Evolutionary conservation across 2,888 invertebrate genomes (phyloP).

Genomic region (Oscheius sp.): DNA sequence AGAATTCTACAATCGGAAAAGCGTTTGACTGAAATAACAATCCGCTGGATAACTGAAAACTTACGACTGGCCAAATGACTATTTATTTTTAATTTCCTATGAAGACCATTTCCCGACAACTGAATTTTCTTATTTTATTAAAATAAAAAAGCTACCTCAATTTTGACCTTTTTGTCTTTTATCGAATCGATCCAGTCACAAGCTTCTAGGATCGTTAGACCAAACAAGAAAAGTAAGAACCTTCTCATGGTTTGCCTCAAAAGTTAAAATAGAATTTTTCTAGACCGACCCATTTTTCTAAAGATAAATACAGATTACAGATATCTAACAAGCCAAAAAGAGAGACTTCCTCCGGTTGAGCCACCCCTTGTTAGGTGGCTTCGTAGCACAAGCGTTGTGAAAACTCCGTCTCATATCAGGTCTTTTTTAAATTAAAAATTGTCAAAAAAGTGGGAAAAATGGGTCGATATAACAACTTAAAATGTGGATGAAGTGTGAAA

Average conservation of each 20-base stretch:
- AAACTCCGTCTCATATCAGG: too few species aligned
- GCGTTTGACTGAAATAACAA: too few species aligned
- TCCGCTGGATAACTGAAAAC: too few species aligned
- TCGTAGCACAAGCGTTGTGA: neutral
- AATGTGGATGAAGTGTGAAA: too few species aligned
- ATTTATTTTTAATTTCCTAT: constrained; percentile 1
- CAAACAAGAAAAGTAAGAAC: neutral
- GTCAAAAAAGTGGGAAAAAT: neutral
- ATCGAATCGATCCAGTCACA: constrained; percentile 25
- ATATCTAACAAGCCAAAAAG: neutral
- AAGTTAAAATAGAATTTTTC: neutral
- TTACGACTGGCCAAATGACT: constrained; percentile 22
- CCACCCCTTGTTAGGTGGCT: neutral
- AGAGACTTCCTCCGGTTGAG: too few species aligned
- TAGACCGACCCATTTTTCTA: neutral
- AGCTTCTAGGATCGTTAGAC: neutral
- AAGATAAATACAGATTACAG: neutral
- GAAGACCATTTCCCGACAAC: constrained; percentile 24
- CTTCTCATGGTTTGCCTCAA: neutral
- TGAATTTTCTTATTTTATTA: neutral
- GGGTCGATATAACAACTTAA: neutral
- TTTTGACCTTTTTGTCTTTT: constrained; percentile 22
- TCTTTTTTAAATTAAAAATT: too few species aligned
- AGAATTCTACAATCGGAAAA: constrained; percentile 28
- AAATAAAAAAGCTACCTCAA: constrained; percentile 11